Conservation (phyloP, 2,888 invertebrate species). For the Pseudococcus jackbeardsleyi region DNA sequence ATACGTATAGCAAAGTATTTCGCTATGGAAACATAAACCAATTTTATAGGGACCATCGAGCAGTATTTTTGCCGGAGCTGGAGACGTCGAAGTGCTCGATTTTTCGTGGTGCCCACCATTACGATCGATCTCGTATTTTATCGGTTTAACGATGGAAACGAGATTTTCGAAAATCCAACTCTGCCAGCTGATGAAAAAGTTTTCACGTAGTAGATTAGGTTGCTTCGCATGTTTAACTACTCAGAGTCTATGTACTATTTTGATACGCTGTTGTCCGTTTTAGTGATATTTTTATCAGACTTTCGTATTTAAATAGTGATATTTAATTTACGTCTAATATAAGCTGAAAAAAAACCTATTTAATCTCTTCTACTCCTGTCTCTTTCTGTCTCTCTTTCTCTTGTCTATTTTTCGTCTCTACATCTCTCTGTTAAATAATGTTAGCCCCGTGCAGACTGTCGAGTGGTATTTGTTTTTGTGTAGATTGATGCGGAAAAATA, state of each 20-base stretch:
- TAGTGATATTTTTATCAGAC: conserved; percentile 27
- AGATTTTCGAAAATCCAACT: background rate
- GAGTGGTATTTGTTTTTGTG: background rate
- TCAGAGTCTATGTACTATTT: conserved; percentile 7
- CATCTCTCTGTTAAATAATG: background rate
- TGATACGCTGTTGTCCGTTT: conserved; percentile 39
- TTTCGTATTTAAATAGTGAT: conserved; percentile 12
- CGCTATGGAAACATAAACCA: background rate
- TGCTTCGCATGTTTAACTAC: background rate
- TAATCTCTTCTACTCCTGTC: background rate
- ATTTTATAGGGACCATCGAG: conserved; percentile 17
- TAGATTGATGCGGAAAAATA: conserved; percentile 23
- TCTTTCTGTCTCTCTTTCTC: background rate
- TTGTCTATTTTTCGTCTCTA: background rate
- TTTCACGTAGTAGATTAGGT: conserved; percentile 4
- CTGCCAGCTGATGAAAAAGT: background rate
- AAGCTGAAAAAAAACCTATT: background rate
- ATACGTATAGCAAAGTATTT: background rate
- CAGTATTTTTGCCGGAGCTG: no score
- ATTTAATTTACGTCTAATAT: background rate
- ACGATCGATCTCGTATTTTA: background rate
- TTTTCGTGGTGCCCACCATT: background rate
- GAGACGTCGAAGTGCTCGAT: background rate
- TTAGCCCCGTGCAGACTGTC: background rate
- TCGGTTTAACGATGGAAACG: no score